These are phyloP conservation scores for Cavia aperea DNA, from an alignment of 2,113 vertebrate genomes.

Conservation along the genomic window DNA sequence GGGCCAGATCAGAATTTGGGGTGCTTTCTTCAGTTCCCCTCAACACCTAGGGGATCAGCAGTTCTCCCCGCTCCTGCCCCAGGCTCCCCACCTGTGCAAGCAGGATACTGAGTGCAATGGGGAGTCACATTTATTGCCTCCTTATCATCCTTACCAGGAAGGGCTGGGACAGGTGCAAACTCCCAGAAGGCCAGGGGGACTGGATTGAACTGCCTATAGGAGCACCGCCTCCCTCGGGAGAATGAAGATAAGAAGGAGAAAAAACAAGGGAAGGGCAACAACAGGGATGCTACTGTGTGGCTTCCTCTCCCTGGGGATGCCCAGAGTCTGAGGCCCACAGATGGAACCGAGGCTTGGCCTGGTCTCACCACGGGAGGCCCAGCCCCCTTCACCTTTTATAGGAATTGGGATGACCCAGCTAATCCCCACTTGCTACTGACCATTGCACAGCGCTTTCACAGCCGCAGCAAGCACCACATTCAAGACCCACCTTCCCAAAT, in stretches of 20 bases:
- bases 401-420: not conserved
- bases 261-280: slow-evolving; percentile 40
- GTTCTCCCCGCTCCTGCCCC: not conserved
- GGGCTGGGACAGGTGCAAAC: slow-evolving; percentile 64
- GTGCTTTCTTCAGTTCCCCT: not conserved
- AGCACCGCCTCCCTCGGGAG: slow-evolving; percentile 44
- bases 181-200: slow-evolving; percentile 54
- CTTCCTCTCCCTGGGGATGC: slow-evolving; percentile 48
- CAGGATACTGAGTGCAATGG: slow-evolving; percentile 12
- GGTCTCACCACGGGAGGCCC: slow-evolving; percentile 11
- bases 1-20: not conserved
- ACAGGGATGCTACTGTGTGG: slow-evolving; percentile 48
- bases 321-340: slow-evolving; percentile 20
- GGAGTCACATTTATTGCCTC: slow-evolving; percentile 49
- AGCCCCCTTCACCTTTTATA: not conserved
- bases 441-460: not conserved
- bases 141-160: slow-evolving; percentile 60
- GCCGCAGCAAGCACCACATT: slow-evolving; percentile 17
- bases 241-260: slow-evolving; percentile 58
- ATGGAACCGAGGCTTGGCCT: not conserved
- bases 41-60: not conserved
- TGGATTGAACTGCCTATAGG: slow-evolving; percentile 55
- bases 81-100: slow-evolving; percentile 27
- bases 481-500: slow-evolving; percentile 93
- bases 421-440: not conserved